Evolutionary conservation across 2,797 vertebrate species (phyloP).

Genomic region (Sternotherus odoratus): DNA sequence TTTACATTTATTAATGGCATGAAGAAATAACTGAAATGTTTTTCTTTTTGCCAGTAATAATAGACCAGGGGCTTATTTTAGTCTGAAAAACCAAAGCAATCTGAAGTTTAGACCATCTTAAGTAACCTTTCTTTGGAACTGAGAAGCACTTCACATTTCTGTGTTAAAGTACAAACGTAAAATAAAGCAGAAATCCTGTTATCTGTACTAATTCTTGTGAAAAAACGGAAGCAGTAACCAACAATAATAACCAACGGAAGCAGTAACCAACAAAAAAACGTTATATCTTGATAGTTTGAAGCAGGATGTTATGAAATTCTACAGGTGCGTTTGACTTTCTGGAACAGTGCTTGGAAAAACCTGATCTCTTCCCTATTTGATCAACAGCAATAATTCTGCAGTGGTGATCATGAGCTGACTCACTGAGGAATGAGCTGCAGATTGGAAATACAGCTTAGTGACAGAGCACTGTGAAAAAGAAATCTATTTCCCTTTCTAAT

Average conservation of each 20-base stretch:
- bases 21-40: neutral
- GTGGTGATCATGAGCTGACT: neutral
- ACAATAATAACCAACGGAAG: fast-evolving
- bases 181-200: neutral
- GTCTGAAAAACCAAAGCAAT: neutral
- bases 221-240: neutral
- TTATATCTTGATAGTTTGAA: neutral
- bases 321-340: neutral
- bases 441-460: neutral
- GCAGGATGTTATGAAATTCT: neutral
- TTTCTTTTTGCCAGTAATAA: neutral
- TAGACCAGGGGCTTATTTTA: neutral
- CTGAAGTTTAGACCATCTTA: neutral
- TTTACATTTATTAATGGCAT: neutral
- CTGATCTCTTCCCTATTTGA: neutral
- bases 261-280: neutral
- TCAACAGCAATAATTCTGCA: neutral
- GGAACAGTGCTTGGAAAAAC: neutral
- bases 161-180: neutral
- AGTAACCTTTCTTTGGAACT: neutral
- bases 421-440: neutral
- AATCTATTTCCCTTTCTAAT: neutral
- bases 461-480: neutral
- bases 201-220: neutral
- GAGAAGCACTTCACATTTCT: neutral